These are phyloP conservation scores for Acheta domesticus DNA, from an alignment of 2,888 invertebrate species.

Conservation along the genomic window DNA sequence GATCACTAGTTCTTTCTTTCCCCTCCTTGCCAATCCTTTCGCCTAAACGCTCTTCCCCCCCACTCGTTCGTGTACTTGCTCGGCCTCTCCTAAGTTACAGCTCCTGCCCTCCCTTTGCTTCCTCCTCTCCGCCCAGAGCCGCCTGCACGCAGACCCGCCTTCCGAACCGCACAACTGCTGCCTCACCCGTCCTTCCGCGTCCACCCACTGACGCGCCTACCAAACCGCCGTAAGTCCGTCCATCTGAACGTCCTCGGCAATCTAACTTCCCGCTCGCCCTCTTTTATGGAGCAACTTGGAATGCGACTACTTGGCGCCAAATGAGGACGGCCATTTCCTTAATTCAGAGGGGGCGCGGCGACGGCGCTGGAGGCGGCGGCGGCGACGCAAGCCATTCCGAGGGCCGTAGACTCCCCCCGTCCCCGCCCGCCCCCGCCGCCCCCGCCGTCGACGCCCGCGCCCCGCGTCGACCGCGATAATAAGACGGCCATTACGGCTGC, in stretches of 20 bases:
- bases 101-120: too few species aligned
- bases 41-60: too few species aligned
- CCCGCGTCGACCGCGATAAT: background rate
- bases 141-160: too few species aligned
- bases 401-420: background rate
- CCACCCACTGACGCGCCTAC: too few species aligned
- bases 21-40: too few species aligned
- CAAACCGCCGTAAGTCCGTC: background rate
- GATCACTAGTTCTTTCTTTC: too few species aligned
- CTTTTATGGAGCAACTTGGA: constrained; percentile 18
- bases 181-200: too few species aligned
- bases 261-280: background rate
- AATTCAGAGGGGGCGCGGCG: background rate
- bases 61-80: too few species aligned
- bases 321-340: constrained; percentile 5
- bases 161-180: too few species aligned
- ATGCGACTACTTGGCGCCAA: constrained; percentile 9
- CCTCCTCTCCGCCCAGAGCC: too few species aligned
- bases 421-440: background rate
- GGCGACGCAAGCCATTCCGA: background rate
- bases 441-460: background rate
- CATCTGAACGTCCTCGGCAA: background rate
- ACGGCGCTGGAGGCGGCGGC: background rate
- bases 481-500: background rate
- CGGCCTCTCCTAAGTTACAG: too few species aligned